Evolutionary conservation across 2,888 invertebrate species (phyloP).

Genomic region (Drosophila melanosoma): DNA sequence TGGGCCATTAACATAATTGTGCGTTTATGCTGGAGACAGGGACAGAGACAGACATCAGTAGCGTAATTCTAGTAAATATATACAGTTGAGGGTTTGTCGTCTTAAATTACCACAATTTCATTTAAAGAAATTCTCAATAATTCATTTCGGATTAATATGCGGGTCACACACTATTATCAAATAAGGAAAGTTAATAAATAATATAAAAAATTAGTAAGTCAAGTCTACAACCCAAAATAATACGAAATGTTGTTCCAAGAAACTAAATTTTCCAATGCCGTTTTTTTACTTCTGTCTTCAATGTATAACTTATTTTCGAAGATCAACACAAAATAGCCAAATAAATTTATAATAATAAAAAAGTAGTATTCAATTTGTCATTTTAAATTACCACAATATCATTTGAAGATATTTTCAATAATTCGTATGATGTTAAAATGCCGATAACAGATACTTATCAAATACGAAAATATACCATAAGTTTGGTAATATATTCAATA

Average conservation of each 20-base stretch:
- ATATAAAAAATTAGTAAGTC: not conserved
- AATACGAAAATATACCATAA: not conserved
- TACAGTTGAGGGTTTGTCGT: slow-evolving; percentile 22
- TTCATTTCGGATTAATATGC: slow-evolving; percentile 27
- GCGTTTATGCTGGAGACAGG: slow-evolving; percentile 37
- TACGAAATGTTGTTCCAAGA: too few relatives aligned
- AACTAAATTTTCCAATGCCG: too few relatives aligned
- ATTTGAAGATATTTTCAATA: slow-evolving; percentile 30
- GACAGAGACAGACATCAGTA: not conserved
- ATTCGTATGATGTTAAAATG: slow-evolving; percentile 27
- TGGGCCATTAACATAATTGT: slow-evolving; percentile 71
- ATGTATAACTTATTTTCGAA: too few relatives aligned
- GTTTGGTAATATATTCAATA: too few relatives aligned
- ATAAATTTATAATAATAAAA: not conserved
- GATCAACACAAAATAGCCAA: not conserved
- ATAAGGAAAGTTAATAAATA: not conserved
- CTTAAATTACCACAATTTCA: slow-evolving; percentile 42
- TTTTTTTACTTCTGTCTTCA: too few relatives aligned
- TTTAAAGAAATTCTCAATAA: slow-evolving; percentile 32
- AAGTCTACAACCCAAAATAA: not conserved
- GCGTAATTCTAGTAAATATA: slow-evolving; percentile 29
- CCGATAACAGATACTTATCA: slow-evolving; percentile 15
- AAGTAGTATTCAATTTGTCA: slow-evolving; percentile 4
- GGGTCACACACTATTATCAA: slow-evolving; percentile 18
- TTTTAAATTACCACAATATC: slow-evolving; percentile 35